Evolutionary conservation across 1,140 invertebrate genomes (phyloP), one percentile per base, ranked within the genome.

Genomic region (Hyphantria cunea): DNA sequence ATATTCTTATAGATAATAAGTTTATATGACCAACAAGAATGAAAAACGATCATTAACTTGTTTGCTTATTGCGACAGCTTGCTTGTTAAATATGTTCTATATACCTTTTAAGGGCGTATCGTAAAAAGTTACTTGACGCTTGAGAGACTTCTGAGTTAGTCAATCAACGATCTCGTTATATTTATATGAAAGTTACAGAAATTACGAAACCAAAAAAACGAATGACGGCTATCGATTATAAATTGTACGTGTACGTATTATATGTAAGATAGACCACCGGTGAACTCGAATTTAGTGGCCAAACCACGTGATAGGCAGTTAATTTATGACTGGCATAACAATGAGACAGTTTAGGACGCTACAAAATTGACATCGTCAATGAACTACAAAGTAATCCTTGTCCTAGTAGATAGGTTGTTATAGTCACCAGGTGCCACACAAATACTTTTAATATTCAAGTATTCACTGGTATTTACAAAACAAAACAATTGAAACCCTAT

Each of bases 281-380:
- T 65, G 64, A 51, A 59, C 48, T 64, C 61, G 17, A 56, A 70
- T 75, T 70, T 66, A 63, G 66, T 65, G 55, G 55, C 14, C 37
- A 45, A 44, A 62, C 65, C 68, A 62, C 70, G 70, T 70, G 75
- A 80, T 72, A 67, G 64, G 31, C 63, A 64, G 67, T 77, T 77
- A 80, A 82, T 82, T 78, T 81, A 81, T 65, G 70, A 68, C 65
- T 63, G 44, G 75, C 75, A 82, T 83, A 80, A 53, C 67, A 82
- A 85, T 82, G 72, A 82, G 72, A 55, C 44, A 61, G 33, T 50
- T 72, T 56, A 59, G 61, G 60, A 66, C 62, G 64, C 66, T 67
- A 72, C 71, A 64, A 69, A 72, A 76, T 73, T 70, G 74, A 80
- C 76, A 64, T 70, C 75, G 76, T 74, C 71, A 66, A 72, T 58